A percentile compares a stretch with the other conserved stretches of the same genome.
Evolutionary conservation across 2,113 vertebrate species (phyloP).

Genomic region (Eidolon helvum): DNA sequence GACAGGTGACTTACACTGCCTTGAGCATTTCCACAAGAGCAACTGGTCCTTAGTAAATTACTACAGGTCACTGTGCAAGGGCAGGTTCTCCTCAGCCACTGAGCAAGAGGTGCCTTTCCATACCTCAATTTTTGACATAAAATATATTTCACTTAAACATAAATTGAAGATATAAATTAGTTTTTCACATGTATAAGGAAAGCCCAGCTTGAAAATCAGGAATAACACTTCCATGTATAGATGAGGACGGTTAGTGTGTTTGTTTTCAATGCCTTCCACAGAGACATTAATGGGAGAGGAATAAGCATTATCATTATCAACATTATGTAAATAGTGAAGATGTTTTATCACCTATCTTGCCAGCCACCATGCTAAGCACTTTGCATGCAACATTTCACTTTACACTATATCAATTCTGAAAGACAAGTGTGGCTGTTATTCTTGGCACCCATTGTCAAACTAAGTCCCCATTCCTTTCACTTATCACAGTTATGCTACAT

Average conservation of each 20-base stretch:
- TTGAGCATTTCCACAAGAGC: neutral
- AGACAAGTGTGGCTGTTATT: neutral
- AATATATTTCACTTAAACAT: neutral
- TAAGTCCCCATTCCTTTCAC: neutral
- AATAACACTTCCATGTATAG: fast-evolving
- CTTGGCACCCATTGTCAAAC: neutral
- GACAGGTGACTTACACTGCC: neutral
- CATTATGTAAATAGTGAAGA: neutral
- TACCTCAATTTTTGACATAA: neutral
- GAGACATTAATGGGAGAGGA: neutral
- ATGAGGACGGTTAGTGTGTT: neutral
- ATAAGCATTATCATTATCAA: neutral
- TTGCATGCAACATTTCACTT: neutral
- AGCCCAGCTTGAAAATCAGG: neutral
- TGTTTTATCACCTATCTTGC: neutral
- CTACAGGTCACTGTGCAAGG: neutral
- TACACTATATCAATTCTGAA: neutral
- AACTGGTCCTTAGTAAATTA: neutral
- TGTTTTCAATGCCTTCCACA: neutral
- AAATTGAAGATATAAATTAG: neutral
- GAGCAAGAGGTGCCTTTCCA: neutral
- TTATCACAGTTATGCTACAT: fast-evolving
- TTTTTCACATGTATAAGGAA: neutral
- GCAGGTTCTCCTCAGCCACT: neutral
- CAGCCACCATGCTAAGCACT: fast-evolving